These are phyloP conservation scores for Dasyurus viverrinus DNA, from an alignment of 2,113 vertebrate genomes.

Conservation along the genomic window DNA sequence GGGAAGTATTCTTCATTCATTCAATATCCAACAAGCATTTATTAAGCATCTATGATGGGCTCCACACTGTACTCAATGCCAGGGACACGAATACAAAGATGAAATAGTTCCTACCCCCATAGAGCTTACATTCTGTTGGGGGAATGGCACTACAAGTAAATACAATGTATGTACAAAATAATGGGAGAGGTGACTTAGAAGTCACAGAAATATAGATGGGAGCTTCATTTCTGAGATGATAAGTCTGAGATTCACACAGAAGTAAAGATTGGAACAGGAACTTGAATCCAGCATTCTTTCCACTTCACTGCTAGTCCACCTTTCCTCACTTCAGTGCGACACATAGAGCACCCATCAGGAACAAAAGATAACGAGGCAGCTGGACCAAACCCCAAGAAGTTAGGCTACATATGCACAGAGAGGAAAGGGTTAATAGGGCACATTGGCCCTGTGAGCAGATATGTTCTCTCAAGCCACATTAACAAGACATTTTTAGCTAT, in stretches of 20 bases:
- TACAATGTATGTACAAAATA: background rate
- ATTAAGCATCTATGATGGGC: background rate
- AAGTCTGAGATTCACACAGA: background rate
- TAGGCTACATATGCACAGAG: background rate
- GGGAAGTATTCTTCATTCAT: background rate
- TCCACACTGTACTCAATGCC: background rate
- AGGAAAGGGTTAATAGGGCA: background rate
- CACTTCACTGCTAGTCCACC: background rate
- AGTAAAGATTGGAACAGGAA: background rate
- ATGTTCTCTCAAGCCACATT: background rate
- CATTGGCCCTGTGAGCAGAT: background rate
- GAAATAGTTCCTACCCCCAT: background rate
- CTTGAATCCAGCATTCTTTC: background rate
- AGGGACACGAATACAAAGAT: background rate
- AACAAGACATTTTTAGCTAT: background rate
- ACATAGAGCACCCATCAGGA: background rate
- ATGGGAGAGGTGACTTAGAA: background rate
- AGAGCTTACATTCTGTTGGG: background rate
- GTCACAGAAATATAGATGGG: background rate
- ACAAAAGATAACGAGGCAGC: background rate
- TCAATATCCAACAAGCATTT: background rate
- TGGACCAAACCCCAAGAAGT: background rate
- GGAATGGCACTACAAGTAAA: background rate
- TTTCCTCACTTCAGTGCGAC: background rate
- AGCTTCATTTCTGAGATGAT: background rate